These are phyloP conservation scores for Xiphophorus birchmanni DNA, from an alignment of 2,797 vertebrate genomes.

Conservation along the genomic window DNA sequence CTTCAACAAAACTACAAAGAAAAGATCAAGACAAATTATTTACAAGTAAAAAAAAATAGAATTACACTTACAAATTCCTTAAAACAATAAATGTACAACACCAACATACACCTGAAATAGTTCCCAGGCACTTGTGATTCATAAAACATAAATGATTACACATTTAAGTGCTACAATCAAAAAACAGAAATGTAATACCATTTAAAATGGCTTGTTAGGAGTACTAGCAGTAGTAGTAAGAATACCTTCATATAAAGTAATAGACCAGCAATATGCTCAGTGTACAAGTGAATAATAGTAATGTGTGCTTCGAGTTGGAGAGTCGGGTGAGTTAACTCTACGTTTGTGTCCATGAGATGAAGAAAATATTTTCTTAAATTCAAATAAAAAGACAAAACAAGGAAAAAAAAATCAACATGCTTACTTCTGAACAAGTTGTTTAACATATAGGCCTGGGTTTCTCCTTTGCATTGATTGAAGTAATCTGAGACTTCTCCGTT, in stretches of 20 bases:
- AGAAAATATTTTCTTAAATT: constrained; percentile 12
- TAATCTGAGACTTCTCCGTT: constrained; percentile 47
- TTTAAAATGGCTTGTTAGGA: constrained; percentile 50
- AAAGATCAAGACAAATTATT: constrained; percentile 44
- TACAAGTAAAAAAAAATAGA: constrained; percentile 40
- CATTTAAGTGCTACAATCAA: constrained; percentile 74
- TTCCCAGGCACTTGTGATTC: constrained; percentile 76
- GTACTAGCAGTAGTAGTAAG: constrained; percentile 35
- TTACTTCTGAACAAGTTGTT: constrained; percentile 34
- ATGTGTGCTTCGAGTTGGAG: constrained; percentile 22
- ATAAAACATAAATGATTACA: constrained; percentile 54
- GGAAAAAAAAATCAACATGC: constrained; percentile 4
- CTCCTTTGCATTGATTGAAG: constrained; percentile 34
- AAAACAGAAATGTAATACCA: constrained; percentile 59
- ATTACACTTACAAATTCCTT: constrained; percentile 37
- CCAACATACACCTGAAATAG: constrained; percentile 65
- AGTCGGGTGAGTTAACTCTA: constrained; percentile 20
- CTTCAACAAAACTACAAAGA: constrained; percentile 47
- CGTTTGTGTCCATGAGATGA: constrained; percentile 28
- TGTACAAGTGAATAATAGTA: constrained; percentile 39
- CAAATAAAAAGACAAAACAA: constrained; percentile 1
- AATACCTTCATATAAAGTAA: constrained; percentile 80
- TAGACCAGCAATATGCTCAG: constrained; percentile 43
- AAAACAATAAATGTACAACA: constrained; percentile 63
- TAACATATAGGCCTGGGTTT: constrained; percentile 42